Evolutionary conservation across 2,888 invertebrate species (phyloP), one percentile per base, ranked within the genome.

Genomic region (Dyspetes luteomarginatus): DNA sequence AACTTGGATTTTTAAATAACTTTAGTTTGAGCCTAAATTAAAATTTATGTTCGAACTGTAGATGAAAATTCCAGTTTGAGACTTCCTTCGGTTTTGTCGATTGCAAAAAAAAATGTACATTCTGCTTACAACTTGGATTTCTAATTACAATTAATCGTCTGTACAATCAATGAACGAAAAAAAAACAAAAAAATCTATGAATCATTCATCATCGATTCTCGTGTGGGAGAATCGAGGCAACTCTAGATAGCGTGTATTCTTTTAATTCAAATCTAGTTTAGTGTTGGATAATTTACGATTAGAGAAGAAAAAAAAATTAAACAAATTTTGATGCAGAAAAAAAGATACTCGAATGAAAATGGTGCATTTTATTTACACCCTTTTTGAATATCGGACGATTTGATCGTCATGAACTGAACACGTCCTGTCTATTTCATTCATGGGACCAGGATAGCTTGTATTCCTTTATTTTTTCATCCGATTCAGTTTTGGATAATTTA

Each of bases 231-330:
- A 69, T 45, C 65, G 50, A 64, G 41, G 72, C 4, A 64, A 52
- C 24, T 67, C 56, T 64, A 67, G 36, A 30, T 68, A 75, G 55
- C 48, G 45, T 73, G 67, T 76, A 76, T 68, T 81, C 60, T 81
- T 72, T 81, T 73, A 81, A 64, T 81, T 73, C 55, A 72, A 62
- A 64, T 56, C 12, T 76, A 73, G 62, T 68, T 72, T 81, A 77
- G 55, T 45, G 28, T 64, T 76, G 30, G 24, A 64, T 50, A 56
- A 76, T 76, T 72, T 75, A 60, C 43, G 26, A 60, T 55, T 68
- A 52, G 76, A 72, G 12, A 50, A 30, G 15, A 48, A 74, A 43
- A 19, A 69, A 71, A 24, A 28, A n/a, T 69, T 22, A 28, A 55
- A 62, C 41, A 41, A 67, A 55, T 60, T 0, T 50, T 58, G 62